These are phyloP conservation scores for Poecilia wingei DNA, from an alignment of 2,797 vertebrate genomes.

Conservation along the genomic window DNA sequence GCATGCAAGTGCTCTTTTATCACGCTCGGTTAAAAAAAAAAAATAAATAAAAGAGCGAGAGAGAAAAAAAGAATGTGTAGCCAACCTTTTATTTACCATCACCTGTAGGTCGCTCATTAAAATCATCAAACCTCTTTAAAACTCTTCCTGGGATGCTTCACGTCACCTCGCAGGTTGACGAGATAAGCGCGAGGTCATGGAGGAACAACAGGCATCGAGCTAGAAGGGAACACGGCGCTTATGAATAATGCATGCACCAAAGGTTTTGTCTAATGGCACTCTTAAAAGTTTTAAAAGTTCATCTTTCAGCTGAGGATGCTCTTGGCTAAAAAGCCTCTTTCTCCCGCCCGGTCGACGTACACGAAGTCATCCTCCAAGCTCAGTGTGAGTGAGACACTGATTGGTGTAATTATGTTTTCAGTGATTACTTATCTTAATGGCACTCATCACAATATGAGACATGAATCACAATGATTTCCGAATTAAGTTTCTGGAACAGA, in stretches of 20 bases:
- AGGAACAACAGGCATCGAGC: conserved; percentile 56
- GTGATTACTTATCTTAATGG: conserved; percentile 66
- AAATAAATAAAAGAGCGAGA: background rate
- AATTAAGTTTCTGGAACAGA: conserved; percentile 6
- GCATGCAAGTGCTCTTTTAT: conserved; percentile 21
- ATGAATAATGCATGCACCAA: conserved; percentile 74
- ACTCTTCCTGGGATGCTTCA: conserved; percentile 35
- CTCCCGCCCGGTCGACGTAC: conserved; percentile 12
- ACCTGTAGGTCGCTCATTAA: conserved; percentile 51
- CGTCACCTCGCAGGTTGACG: conserved; percentile 57
- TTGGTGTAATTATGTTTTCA: conserved; percentile 75
- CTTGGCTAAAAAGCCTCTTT: conserved; percentile 30
- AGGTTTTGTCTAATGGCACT: conserved; percentile 66
- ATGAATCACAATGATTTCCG: conserved; percentile 57
- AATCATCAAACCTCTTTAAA: conserved; percentile 50
- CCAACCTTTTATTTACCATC: conserved; percentile 50
- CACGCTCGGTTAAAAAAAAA: conserved; percentile 7
- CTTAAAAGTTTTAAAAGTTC: conserved; percentile 68
- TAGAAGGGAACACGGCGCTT: conserved; percentile 54
- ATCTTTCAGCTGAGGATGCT: conserved; percentile 45
- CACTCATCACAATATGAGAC: conserved; percentile 49
- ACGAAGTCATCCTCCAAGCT: conserved; percentile 36
- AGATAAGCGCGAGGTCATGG: conserved; percentile 53
- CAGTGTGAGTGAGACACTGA: conserved; percentile 59
- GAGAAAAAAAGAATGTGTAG: conserved; percentile 23